Base-by-base conservation (phyloP, 1,140 invertebrate species). In the Drosophila tani region DNA sequence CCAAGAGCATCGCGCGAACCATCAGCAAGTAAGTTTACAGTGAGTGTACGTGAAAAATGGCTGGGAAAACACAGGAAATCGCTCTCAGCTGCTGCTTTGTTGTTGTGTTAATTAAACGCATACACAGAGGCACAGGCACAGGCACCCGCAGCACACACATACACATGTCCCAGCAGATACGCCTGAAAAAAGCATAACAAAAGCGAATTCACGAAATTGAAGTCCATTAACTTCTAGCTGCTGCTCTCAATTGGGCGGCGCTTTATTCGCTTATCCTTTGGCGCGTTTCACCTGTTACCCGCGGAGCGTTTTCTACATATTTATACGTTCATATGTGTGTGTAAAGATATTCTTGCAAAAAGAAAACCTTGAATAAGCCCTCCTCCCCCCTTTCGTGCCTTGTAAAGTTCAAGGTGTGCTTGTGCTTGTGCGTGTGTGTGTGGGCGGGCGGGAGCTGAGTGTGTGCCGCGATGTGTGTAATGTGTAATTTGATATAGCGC, bases 381-480 rank as follows among this genome's bases (percentile, higher is more conserved):
- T 14, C 14, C 41, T n/a, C n/a, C 45, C 50, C 27, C 27, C 63
- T n/a, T 21, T 47, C 51, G 69, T 53, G 64, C 57, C 84, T 70
- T 71, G 68, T 88, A 88, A 83, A 83, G 83, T 87, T 87, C 83
- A 87, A 87, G 83, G 83, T 75, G 29, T 59, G 27, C 50, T 1
- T 75, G 29, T 59, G 27, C 50, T 1, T 73, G 47, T 43, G 46
- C 66, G 49, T 53, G 56, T 49, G 56, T 49, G 21, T 66, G 73
- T 67, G 32, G 35, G 78, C 29, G 53, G 24, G 32, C 24, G 69
- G 51, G 69, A 27, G 41, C 29, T 70, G 63, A 62, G 67, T 67
- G 49, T 27, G 49, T 56, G 3, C 32, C 32, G 14, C 38, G 32
- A n/a, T 55, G 47, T 55, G 47, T 67, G 49, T 67, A 68, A 55